These are phyloP conservation scores for Rhyacophila brunnea DNA, from an alignment of 1,140 invertebrate species.

Conservation along the genomic window DNA sequence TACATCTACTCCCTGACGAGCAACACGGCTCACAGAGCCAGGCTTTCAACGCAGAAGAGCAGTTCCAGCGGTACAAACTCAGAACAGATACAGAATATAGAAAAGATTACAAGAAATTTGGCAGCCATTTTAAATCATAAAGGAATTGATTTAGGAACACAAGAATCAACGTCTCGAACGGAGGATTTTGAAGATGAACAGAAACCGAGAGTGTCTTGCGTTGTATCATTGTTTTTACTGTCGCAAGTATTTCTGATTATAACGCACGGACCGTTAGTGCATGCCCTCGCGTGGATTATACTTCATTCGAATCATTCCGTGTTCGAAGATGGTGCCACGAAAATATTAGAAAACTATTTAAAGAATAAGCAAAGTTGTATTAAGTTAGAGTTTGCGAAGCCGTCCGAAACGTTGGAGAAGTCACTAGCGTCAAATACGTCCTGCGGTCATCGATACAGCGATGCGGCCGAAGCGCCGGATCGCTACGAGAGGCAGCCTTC, in stretches of 20 bases:
- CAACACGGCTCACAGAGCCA: conserved; percentile 39
- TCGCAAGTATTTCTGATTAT: conserved; percentile 97
- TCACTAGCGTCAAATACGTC: conserved; percentile 47
- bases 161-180: conserved; percentile 43
- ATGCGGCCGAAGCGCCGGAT: neutral
- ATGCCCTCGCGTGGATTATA: conserved; percentile 85
- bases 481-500: neutral
- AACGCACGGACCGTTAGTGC: conserved; percentile 83
- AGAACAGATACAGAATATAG: conserved; percentile 53
- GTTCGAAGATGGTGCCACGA: conserved; percentile 69
- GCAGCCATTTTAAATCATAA: conserved; percentile 61
- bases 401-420: conserved; percentile 64
- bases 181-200: conserved; percentile 47
- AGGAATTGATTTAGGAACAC: conserved; percentile 50
- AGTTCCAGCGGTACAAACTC: conserved; percentile 42
- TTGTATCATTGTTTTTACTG: conserved; percentile 87
- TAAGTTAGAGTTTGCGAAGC: conserved; percentile 53
- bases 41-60: conserved; percentile 22
- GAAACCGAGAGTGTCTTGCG: conserved; percentile 78
- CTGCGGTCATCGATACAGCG: conserved; percentile 8
- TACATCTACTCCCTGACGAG: conserved; percentile 88
- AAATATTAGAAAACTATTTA: conserved; percentile 72
- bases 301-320: conserved; percentile 72
- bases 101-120: conserved; percentile 59
- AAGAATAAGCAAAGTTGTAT: conserved; percentile 52